These are phyloP conservation scores for Coenonympha arcania DNA, from an alignment of 2,888 invertebrate genomes.

Conservation along the genomic window DNA sequence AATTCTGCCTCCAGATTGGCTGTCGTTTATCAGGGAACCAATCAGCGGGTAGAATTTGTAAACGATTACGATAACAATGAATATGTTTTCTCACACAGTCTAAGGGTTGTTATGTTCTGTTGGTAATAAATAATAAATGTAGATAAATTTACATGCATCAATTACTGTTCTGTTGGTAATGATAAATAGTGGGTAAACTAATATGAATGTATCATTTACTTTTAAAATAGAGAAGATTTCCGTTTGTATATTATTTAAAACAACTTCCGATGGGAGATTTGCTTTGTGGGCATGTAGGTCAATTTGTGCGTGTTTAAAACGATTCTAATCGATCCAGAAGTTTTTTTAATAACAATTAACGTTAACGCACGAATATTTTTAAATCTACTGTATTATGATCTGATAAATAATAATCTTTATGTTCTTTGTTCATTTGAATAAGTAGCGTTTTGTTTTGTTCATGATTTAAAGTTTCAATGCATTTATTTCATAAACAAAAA, in stretches of 20 bases:
- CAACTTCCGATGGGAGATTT: constrained; percentile 38
- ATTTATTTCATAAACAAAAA: too few relatives aligned
- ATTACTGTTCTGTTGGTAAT: too few relatives aligned
- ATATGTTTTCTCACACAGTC: too few relatives aligned
- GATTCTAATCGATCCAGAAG: constrained; percentile 10
- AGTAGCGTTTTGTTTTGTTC: neutral
- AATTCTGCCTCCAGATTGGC: too few relatives aligned
- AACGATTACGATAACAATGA: too few relatives aligned
- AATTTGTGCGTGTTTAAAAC: constrained; percentile 25
- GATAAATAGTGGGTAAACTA: too few relatives aligned
- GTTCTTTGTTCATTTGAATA: constrained; percentile 5
- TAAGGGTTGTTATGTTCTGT: too few relatives aligned
- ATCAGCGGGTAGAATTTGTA: too few relatives aligned
- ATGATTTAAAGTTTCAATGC: neutral
- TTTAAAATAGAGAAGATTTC: constrained; percentile 2
- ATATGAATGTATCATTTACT: neutral
- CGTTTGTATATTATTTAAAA: constrained; percentile 6
- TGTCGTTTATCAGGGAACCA: too few relatives aligned
- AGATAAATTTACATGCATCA: too few relatives aligned
- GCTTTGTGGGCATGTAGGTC: constrained; percentile 43
- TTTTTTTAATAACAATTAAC: constrained; percentile 1
- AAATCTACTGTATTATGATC: neutral
- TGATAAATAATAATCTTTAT: neutral
- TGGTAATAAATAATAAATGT: too few relatives aligned
- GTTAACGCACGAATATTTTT: constrained; percentile 8